A percentile compares a stretch with the other conserved stretches of the same genome.
phyloP scores from a whole-genome alignment of 2,797 vertebrate genomes.

The Merluccius polli region DNA sequence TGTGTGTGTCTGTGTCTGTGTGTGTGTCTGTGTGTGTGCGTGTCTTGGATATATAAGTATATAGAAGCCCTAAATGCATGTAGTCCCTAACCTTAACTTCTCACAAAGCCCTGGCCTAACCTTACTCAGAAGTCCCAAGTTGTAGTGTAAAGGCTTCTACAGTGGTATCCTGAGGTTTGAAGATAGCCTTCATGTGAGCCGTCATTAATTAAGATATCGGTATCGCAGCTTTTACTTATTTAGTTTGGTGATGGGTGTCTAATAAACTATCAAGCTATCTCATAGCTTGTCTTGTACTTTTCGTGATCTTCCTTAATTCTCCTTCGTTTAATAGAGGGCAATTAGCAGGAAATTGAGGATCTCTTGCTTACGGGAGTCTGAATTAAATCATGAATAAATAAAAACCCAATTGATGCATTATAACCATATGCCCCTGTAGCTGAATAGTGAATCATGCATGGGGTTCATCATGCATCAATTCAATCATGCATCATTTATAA shows the following conservation, averaged over 20 bases:
- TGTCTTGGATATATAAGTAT: no score
- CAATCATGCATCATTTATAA: no score
- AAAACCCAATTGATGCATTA: not conserved
- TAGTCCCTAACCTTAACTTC: no score
- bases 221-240: not conserved
- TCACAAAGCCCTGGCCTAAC: no score
- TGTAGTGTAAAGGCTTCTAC: not conserved
- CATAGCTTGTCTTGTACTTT: not conserved
- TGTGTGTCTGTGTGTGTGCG: no score
- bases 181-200: not conserved
- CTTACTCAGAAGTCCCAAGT: no score
- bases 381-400: not conserved
- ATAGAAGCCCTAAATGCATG: no score
- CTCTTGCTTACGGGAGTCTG: not conserved
- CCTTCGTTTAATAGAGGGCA: not conserved
- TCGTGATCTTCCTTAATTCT: not conserved
- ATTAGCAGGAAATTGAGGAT: not conserved
- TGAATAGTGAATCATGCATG: constrained; percentile 1
- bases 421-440: not conserved
- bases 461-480: no score
- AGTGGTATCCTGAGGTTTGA: not conserved
- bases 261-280: not conserved
- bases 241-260: not conserved
- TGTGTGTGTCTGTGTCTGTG: no score
- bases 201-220: not conserved